Conservation (phyloP, 2,888 invertebrate genomes). For the Belgica antarctica region DNA sequence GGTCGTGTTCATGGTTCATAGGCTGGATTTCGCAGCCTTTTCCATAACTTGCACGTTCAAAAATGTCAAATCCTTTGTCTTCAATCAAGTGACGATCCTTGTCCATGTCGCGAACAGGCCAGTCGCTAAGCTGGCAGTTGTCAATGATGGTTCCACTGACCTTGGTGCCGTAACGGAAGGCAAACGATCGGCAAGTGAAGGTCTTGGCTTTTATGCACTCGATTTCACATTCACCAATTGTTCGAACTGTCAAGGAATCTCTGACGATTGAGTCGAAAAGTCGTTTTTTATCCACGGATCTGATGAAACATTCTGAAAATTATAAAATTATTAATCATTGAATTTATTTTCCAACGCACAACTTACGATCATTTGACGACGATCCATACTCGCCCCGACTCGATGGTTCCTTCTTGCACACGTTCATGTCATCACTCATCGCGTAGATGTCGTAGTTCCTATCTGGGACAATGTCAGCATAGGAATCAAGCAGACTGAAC, state of each 20-base stretch:
- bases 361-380: conserved; percentile 48
- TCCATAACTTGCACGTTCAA: conserved; percentile 77
- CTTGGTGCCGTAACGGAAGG: conserved; percentile 70
- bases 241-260: conserved; percentile 66
- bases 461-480: conserved; percentile 70
- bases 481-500: conserved; percentile 68
- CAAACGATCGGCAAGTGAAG: conserved; percentile 78
- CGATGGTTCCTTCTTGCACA: conserved; percentile 53
- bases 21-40: conserved; percentile 75
- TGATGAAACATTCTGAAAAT: conserved; percentile 74
- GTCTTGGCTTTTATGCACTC: conserved; percentile 71
- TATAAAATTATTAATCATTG: conserved; percentile 3
- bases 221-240: conserved; percentile 75
- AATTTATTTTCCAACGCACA: neutral
- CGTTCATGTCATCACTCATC: conserved; percentile 62
- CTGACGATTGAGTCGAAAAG: conserved; percentile 64
- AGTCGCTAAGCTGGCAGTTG: conserved; percentile 77
- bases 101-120: conserved; percentile 66
- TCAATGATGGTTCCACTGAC: conserved; percentile 64
- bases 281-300: conserved; percentile 71
- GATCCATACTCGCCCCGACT: conserved; percentile 53
- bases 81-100: conserved; percentile 60
- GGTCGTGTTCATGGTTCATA: conserved; percentile 52
- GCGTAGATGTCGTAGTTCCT: conserved; percentile 78
- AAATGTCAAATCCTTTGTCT: conserved; percentile 70